Conservation (phyloP, 2,888 invertebrate genomes). For the Athripsodes cinereus region DNA sequence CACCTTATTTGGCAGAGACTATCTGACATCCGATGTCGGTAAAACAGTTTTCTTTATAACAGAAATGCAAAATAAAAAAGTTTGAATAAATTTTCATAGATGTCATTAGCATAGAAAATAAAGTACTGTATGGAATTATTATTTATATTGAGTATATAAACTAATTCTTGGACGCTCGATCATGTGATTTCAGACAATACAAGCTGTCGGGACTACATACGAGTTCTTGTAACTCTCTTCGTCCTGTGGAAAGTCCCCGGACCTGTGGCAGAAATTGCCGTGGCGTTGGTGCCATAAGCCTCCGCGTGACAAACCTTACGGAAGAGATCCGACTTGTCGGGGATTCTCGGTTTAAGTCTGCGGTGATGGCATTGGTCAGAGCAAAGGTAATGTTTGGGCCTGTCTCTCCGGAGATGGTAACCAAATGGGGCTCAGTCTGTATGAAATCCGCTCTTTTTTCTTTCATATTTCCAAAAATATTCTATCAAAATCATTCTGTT, state of each 20-base stretch:
- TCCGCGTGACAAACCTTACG: slow-evolving; percentile 11
- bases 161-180: background rate
- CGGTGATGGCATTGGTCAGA: slow-evolving; percentile 46
- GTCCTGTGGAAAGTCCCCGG: slow-evolving; percentile 55
- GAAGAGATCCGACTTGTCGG: slow-evolving; percentile 17
- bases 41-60: slow-evolving; percentile 9
- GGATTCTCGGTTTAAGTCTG: slow-evolving; percentile 22
- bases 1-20: slow-evolving; percentile 24
- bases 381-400: slow-evolving; percentile 41
- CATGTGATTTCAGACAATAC: slow-evolving; percentile 41
- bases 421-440: slow-evolving; percentile 53
- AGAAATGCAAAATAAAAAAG: background rate
- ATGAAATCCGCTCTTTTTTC: slow-evolving; percentile 34
- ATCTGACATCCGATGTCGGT: slow-evolving; percentile 19
- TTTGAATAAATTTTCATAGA: slow-evolving; percentile 7
- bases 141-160: background rate
- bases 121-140: background rate
- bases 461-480: too few species aligned
- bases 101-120: background rate
- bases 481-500: too few species aligned
- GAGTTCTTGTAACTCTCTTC: slow-evolving; percentile 37
- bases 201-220: slow-evolving; percentile 46
- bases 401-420: slow-evolving; percentile 30
- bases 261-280: slow-evolving; percentile 47
- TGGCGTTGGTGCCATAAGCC: slow-evolving; percentile 35